Conservation (phyloP, 2,113 vertebrate species). For the Jacana jacana region DNA sequence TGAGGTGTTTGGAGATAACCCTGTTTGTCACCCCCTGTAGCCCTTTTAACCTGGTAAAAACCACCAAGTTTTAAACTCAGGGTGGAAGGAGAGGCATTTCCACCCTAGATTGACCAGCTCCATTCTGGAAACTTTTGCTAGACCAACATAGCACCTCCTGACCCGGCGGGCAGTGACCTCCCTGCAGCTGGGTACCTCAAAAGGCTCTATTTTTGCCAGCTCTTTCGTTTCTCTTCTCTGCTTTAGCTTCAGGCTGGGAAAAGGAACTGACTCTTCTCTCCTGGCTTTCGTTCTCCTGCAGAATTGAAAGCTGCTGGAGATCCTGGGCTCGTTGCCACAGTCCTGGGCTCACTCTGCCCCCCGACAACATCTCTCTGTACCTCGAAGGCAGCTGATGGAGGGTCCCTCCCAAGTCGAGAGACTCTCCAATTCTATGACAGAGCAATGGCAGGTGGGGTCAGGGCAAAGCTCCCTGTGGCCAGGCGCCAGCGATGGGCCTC, state of each 20-base stretch:
- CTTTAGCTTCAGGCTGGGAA: not conserved
- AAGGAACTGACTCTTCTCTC: conserved; percentile 25
- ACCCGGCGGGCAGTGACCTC: not conserved
- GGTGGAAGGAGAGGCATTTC: not conserved
- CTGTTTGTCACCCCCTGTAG: not conserved
- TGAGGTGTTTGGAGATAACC: not conserved
- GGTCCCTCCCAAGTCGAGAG: not conserved
- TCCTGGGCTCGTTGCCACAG: not conserved
- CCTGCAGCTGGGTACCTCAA: not conserved
- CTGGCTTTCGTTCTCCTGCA: not conserved
- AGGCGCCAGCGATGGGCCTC: not conserved
- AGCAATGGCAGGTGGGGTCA: not conserved
- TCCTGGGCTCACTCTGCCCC: not conserved
- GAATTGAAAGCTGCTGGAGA: not conserved
- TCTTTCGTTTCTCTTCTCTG: not conserved
- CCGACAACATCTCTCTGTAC: no score
- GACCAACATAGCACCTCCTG: not conserved
- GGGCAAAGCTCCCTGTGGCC: accelerated
- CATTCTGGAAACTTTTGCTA: not conserved
- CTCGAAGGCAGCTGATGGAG: not conserved
- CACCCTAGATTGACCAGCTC: not conserved
- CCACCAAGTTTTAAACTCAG: not conserved
- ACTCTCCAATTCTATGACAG: not conserved
- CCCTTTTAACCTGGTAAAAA: not conserved
- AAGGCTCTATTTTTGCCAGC: not conserved